Evolutionary conservation across 2,888 invertebrate genomes (phyloP), one percentile per base, ranked within the genome.

Genomic region (Graphium colonna): DNA sequence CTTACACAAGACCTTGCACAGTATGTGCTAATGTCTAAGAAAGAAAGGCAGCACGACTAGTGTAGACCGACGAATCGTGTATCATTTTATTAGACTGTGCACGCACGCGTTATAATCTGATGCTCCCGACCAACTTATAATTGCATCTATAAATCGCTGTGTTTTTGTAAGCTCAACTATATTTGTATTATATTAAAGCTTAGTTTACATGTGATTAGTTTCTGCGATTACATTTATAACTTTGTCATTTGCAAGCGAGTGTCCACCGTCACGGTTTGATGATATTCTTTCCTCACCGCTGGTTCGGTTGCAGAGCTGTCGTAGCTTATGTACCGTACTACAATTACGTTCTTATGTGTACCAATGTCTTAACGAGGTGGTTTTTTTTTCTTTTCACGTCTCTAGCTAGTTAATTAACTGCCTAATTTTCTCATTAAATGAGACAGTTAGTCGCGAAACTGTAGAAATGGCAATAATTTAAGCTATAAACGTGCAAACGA

Each of bases 251-350:
- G 73, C 71, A 62, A 77, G 80, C 72, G 63, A 77, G 80, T 81
- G 82, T 79, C 79, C 76, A 79, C 65, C 77, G 86, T 82, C 77
- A 84, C 73, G 85, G 78, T 79, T 72, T 71, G 78, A 67, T 71
- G 69, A 61, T 56, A 57, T 51, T 66, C 72, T 84, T 84, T 78
- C 84, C 75, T 75, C 85, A 86, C 71, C 63, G 68, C 64, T 67
- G 68, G 56, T 61, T 68, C 68, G 74, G 81, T 84, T 84, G 85
- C 83, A 76, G 82, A 80, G 80, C 76, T 82, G 82, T 81, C 80
- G 81, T 75, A 72, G 76, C 70, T 75, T 76, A 75, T 75, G 68
- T 65, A 69, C 64, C 68, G 68, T 67, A 64, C 69, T 77, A 75
- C 77, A 73, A 73, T 76, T 76, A 77, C 73, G 65, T 71, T 68